Evolutionary conservation across 2,797 vertebrate genomes (phyloP), one percentile per base, ranked within the genome.

Genomic region (Meda fulgida): DNA sequence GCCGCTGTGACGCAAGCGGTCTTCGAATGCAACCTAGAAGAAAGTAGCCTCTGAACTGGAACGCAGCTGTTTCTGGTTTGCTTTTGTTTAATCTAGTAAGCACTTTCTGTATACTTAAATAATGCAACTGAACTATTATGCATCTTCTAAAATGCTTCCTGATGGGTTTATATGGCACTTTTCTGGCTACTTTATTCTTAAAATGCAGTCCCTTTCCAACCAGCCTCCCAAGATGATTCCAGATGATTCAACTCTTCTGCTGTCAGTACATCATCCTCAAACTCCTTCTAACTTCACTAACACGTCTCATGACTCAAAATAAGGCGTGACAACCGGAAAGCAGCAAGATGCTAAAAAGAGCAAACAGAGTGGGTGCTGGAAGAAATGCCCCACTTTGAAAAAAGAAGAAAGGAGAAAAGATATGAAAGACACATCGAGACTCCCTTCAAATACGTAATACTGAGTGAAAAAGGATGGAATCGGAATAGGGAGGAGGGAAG

Each of bases 341-440:
- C 63, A 80, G 78, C 40, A 26, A 79, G 31, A 72, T 60, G 86
- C 72, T 77, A 46, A 89, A 70, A 79, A 76, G 60, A 83, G 65
- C 58, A 82, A 80, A 53, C 29, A 9, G 82, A 46, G 82, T 84
- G 85, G 88, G 88, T 36, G 82, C 87, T 78, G 77, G 83, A 87
- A 89, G 88, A 90, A 88, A 89, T 86, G 71, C 87, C 83, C 85
- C 55, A 48, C 26, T 87, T 78, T 58, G 58, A 55, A 31, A 71
- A 14, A 85, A 81, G 72, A 58, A 75, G 48, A 85, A 85, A 43
- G 46, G 51, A 75, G 46, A 55, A 75, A 26, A 76, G 29, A 80
- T 46, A 60, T 31, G 29, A 86, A 86, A 87, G 77, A 79, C 1
- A 11, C 70, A 60, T 73, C 70, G 88, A 91, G 86, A 88, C 75